These are phyloP conservation scores for Vanacampus margaritifer DNA, from an alignment of 2,113 vertebrate species.

Conservation along the genomic window DNA sequence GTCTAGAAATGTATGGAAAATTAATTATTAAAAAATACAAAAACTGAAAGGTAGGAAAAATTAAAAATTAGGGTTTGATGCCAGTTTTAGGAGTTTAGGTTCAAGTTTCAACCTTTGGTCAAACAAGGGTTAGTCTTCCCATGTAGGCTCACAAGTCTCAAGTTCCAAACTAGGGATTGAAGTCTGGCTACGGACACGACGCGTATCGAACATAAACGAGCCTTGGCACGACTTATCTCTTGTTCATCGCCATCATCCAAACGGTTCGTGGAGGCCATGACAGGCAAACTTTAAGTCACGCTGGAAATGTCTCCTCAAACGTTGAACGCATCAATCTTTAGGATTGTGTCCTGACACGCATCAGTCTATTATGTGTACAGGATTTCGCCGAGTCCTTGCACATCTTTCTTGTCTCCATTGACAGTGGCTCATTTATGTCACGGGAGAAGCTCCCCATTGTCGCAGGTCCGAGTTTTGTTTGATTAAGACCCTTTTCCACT, in stretches of 20 bases:
- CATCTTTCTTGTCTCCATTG: not conserved
- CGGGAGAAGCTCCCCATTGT: conserved; percentile 44
- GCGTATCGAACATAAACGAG: not conserved
- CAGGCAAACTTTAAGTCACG: not conserved
- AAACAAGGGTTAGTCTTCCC: too few relatives aligned
- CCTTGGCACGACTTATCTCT: not conserved
- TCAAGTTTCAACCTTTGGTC: too few relatives aligned
- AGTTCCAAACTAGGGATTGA: not conserved
- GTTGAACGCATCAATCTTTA: not conserved
- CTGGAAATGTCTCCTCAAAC: not conserved
- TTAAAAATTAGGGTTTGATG: too few relatives aligned
- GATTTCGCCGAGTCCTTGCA: not conserved
- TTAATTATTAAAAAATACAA: too few relatives aligned
- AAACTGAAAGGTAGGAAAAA: too few relatives aligned
- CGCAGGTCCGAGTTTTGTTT: conserved; percentile 40
- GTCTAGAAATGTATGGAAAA: too few relatives aligned
- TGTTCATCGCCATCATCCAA: conserved; percentile 18
- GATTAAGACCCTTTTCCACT: not conserved
- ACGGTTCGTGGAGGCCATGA: not conserved
- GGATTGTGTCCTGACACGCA: not conserved
- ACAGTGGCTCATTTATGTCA: not conserved
- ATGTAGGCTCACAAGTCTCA: too few relatives aligned
- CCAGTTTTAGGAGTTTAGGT: too few relatives aligned
- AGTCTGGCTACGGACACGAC: not conserved
- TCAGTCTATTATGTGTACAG: not conserved